These are phyloP conservation scores for Potamilus streckersoni DNA, from an alignment of 1,140 invertebrate genomes.

Conservation along the genomic window DNA sequence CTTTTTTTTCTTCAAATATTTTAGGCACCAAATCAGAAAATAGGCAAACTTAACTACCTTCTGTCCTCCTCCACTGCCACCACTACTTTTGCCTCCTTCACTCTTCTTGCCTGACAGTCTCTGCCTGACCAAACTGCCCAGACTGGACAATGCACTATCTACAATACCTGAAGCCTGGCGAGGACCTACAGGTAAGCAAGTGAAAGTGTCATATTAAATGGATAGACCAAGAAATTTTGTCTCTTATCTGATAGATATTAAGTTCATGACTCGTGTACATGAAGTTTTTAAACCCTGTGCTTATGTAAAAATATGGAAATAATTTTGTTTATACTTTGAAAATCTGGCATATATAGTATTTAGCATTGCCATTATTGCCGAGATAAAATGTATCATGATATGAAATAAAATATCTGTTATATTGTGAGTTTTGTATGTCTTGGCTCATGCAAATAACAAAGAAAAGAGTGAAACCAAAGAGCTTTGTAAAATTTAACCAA, in stretches of 20 bases:
- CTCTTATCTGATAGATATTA: neutral
- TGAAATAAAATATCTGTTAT: too few relatives aligned
- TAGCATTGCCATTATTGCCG: too few relatives aligned
- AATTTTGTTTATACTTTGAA: too few relatives aligned
- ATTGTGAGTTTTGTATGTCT: too few relatives aligned
- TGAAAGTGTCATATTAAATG: neutral
- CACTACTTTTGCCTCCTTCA: slow-evolving; percentile 51
- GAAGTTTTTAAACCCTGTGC: too few relatives aligned
- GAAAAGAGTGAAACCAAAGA: too few relatives aligned
- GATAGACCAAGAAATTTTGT: neutral
- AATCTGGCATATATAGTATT: too few relatives aligned
- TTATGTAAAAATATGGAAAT: too few relatives aligned
- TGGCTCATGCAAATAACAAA: too few relatives aligned
- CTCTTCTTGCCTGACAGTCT: slow-evolving; percentile 68
- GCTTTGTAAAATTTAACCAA: too few relatives aligned
- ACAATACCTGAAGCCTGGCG: slow-evolving; percentile 88
- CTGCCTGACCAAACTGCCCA: slow-evolving; percentile 77
- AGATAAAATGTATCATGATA: too few relatives aligned
- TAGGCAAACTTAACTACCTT: slow-evolving; percentile 25
- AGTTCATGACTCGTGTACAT: neutral
- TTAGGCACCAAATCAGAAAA: too few relatives aligned
- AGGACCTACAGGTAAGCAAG: slow-evolving; percentile 68
- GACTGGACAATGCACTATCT: slow-evolving; percentile 82
- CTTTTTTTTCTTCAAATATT: neutral
- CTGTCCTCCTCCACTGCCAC: slow-evolving; percentile 37